phyloP scores from a whole-genome alignment of 2,888 invertebrate genomes.

The Acrobasis consociella region DNA sequence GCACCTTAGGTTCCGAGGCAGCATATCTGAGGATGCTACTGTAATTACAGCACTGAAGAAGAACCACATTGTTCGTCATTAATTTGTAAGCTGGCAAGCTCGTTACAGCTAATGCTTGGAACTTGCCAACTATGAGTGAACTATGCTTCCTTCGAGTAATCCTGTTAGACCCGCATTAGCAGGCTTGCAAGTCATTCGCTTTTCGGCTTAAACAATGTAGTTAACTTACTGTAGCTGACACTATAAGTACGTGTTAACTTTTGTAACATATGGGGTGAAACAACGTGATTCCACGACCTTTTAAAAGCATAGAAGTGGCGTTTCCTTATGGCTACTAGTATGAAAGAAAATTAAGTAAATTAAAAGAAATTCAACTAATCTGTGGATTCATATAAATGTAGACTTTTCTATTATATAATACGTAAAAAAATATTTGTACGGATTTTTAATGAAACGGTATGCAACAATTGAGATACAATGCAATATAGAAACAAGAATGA shows the following conservation, averaged over 20 bases:
- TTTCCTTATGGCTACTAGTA: no score
- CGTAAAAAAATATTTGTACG: no score
- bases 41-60: no score
- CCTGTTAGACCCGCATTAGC: conserved; percentile 15
- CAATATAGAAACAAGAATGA: not conserved
- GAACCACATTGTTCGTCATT: not conserved
- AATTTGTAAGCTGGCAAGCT: conserved; percentile 19
- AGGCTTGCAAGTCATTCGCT: conserved; percentile 20
- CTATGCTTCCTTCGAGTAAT: conserved; percentile 17
- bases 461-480: not conserved
- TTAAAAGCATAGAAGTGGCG: no score
- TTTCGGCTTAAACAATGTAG: conserved; percentile 11
- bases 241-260: not conserved
- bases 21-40: no score
- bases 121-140: conserved; percentile 17
- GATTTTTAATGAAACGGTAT: not conserved
- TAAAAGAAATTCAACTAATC: no score
- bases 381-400: no score
- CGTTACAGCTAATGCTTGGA: conserved; percentile 20
- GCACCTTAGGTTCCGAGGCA: no score
- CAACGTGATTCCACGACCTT: no score
- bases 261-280: no score
- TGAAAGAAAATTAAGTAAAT: no score
- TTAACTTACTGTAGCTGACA: not conserved
- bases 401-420: no score